Conservation (phyloP, 2,113 vertebrate genomes). For the Charadrius vociferus region DNA sequence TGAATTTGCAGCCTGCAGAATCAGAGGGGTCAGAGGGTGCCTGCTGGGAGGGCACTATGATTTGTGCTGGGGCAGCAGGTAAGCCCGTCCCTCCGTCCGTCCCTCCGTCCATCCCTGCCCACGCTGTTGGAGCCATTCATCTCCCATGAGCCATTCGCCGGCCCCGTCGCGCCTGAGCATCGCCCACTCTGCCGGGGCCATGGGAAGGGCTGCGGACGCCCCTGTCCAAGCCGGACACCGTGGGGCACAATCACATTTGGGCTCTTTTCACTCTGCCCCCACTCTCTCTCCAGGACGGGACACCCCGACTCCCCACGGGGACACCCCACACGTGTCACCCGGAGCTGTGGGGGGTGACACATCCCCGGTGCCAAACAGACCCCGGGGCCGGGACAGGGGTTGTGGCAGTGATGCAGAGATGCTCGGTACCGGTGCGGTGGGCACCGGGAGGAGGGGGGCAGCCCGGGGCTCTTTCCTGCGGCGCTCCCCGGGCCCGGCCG, state of each 20-base stretch:
- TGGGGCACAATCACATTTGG: fast-evolving
- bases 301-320: not conserved
- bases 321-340: not conserved
- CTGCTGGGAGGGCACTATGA: not conserved
- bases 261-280: not conserved
- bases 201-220: not conserved
- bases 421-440: not conserved
- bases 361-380: not conserved
- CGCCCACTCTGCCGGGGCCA: fast-evolving
- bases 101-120: not conserved
- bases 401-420: not conserved
- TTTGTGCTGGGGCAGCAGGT: not conserved
- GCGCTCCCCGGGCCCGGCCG: not conserved
- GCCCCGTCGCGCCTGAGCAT: fast-evolving
- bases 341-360: not conserved
- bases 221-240: fast-evolving
- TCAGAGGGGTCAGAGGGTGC: not conserved
- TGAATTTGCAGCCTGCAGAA: not conserved
- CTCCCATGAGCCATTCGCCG: not conserved
- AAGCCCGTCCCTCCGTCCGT: not conserved
- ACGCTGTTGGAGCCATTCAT: too few relatives aligned
- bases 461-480: not conserved
- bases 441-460: not conserved
- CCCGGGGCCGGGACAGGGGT: not conserved
- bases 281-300: not conserved